Conservation (phyloP, 2,888 invertebrate genomes). For the Acleris emargana region DNA sequence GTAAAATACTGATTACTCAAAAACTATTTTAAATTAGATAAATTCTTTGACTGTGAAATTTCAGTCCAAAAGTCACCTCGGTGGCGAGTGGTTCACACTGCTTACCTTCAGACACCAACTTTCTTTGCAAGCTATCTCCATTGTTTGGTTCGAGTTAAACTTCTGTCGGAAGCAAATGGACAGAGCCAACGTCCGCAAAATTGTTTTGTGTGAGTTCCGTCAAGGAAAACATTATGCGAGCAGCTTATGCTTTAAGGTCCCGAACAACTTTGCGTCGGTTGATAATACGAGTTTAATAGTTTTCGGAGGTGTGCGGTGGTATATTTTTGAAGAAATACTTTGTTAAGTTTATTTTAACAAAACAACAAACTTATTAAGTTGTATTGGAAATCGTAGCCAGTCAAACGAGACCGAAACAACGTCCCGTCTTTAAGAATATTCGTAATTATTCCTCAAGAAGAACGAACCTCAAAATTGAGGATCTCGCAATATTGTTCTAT, state of each 20-base stretch:
- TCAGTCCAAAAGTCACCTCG: no score
- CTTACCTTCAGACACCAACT: constrained; percentile 64
- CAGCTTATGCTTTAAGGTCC: constrained; percentile 68
- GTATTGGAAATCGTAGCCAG: no score
- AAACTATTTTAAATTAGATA: no score
- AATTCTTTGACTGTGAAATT: no score
- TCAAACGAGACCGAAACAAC: background rate
- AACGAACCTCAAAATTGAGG: constrained; percentile 40
- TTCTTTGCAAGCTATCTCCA: constrained; percentile 72
- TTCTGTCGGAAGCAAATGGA: constrained; percentile 73
- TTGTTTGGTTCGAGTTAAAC: constrained; percentile 77
- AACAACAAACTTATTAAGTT: no score
- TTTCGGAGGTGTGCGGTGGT: constrained; percentile 39
- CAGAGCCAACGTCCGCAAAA: constrained; percentile 69
- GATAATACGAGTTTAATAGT: constrained; percentile 70
- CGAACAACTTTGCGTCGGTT: constrained; percentile 56
- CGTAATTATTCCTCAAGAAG: constrained; percentile 40
- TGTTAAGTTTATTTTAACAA: background rate
- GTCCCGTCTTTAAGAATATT: constrained; percentile 50
- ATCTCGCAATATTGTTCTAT: constrained; percentile 57
- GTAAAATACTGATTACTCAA: no score
- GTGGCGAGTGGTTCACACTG: constrained; percentile 48
- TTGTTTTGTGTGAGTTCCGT: constrained; percentile 78
- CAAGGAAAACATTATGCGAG: constrained; percentile 79
- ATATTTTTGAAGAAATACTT: constrained; percentile 23